phyloP scores from a whole-genome alignment of 2,113 vertebrate species.

The Acrocephalus arundinaceus region DNA sequence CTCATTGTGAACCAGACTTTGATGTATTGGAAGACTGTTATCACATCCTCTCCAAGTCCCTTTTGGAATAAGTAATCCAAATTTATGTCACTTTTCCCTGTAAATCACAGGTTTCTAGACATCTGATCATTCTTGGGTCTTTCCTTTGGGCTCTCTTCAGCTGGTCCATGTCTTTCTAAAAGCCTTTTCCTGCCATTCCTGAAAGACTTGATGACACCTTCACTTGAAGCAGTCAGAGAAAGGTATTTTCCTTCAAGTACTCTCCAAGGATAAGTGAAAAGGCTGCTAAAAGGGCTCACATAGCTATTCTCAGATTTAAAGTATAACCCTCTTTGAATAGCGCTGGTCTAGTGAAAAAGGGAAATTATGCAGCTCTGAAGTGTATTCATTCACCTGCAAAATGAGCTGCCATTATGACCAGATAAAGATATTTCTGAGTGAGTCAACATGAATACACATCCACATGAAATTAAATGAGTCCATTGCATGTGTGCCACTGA shows the following conservation, averaged over 20 bases:
- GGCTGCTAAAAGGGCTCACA: conserved; percentile 44
- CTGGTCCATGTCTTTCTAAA: background rate
- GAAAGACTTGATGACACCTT: background rate
- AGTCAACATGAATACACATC: conserved; percentile 2
- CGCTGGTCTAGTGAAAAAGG: conserved; percentile 30
- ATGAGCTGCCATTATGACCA: conserved; percentile 5
- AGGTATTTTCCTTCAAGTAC: conserved; percentile 35
- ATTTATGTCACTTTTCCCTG: background rate
- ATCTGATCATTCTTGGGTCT: background rate
- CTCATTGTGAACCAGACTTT: background rate
- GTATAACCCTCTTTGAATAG: conserved; percentile 21
- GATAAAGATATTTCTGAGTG: conserved; percentile 1
- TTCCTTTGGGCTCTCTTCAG: background rate
- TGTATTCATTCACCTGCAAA: conserved; percentile 18
- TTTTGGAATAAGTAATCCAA: background rate
- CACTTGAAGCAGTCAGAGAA: background rate
- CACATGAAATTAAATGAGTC: conserved; percentile 7
- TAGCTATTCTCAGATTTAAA: conserved; percentile 65
- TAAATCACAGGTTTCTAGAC: background rate
- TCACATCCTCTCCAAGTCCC: background rate
- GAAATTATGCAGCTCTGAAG: background rate
- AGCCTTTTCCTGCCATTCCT: conserved; percentile 3
- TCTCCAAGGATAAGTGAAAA: conserved; percentile 41
- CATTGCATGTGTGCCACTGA: background rate
- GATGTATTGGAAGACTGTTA: background rate